Base-by-base conservation (phyloP, 2,888 invertebrate species). In the Orchesellides sinensis region DNA sequence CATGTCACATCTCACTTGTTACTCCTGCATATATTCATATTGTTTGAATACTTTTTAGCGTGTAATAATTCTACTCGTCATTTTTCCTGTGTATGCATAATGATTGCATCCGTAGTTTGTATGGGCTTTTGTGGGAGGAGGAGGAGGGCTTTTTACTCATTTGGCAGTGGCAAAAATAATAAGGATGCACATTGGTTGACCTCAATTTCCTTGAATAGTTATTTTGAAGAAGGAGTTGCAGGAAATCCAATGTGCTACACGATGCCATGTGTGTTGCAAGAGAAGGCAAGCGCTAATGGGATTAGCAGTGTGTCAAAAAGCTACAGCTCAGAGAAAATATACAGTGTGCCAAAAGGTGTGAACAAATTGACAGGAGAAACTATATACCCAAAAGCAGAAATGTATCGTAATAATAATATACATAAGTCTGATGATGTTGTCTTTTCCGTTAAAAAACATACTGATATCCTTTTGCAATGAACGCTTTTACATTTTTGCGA, bases 141-240 rank as follows among this genome's bases (percentile, higher is more conserved):
- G 25, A 29, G 45, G 65, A 47, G 65, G 45, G 45, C 47, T 25
- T 54, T 54, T 54, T 25, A 54, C 25, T 66, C 35, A 10, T 23
- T 40, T 45, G 23, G 25, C 29, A 47, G 10, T 25, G 29, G 14
- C 17, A 6, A 14, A n/a, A n/a, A 27, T 32, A 32, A 61, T 61
- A 17, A 61, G 6, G 59, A 27, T 59, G 27, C 40, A 66, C 45
- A 66, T 66, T 25, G 45, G 65, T 47, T 66, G 47, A 66, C 65
- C 65, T 66, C 65, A 66, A 45, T 66, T 66, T 66, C 25, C 65
- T 47, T 23, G 4, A 6, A 19, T 17, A 49, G n/a, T 56, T 25
- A 23, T 19, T 5, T 25, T 14, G 56, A n/a, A 61, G 61, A 14
- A 47, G 47, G 25, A 40, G 23, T 19, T 19, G 65, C n/a, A 25